These are phyloP conservation scores for Artibeus lituratus DNA, from an alignment of 2,797 vertebrate genomes.

Conservation along the genomic window DNA sequence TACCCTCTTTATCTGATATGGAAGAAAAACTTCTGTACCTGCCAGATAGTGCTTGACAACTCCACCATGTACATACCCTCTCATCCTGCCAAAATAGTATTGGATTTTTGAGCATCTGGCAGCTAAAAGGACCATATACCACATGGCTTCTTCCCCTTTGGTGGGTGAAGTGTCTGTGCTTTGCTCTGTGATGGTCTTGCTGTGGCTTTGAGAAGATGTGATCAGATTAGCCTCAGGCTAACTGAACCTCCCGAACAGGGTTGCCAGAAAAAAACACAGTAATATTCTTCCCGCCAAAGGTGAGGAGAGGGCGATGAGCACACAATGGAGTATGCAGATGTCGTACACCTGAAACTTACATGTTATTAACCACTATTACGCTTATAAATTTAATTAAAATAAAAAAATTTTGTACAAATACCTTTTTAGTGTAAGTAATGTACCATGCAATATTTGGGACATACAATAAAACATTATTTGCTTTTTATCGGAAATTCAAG, in stretches of 20 bases:
- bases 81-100: neutral
- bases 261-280: constrained; percentile 22
- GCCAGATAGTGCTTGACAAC: neutral
- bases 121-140: neutral
- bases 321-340: neutral
- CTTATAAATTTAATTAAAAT: too few species aligned
- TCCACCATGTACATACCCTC: neutral
- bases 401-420: neutral
- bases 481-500: neutral
- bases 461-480: neutral
- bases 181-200: neutral
- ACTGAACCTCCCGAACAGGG: neutral
- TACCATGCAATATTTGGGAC: neutral
- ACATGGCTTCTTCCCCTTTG: neutral
- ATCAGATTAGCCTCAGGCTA: neutral
- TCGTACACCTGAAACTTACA: too few species aligned
- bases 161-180: neutral
- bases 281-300: neutral
- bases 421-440: neutral
- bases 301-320: neutral
- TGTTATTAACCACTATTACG: too few species aligned
- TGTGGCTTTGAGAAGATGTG: neutral
- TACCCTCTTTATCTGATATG: neutral
- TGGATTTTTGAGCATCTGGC: neutral
- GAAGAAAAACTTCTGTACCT: neutral